Conservation (phyloP, 1,140 invertebrate genomes). For the Oreohelix idahoensis region DNA sequence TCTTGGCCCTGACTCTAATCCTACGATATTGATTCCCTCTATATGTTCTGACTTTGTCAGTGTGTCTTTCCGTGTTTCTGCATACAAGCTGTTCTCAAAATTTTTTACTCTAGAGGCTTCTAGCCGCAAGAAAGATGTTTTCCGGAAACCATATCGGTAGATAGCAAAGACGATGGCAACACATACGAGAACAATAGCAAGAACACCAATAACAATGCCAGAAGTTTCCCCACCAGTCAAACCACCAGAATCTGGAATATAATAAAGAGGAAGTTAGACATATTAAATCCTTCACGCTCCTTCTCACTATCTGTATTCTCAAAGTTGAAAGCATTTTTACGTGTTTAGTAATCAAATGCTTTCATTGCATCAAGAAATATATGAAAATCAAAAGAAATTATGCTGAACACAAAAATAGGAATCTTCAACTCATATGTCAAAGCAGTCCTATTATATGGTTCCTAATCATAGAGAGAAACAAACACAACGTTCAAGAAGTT, state of each 20-base stretch:
- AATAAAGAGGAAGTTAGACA: no score
- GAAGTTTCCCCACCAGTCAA: slow-evolving; percentile 3
- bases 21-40: not conserved
- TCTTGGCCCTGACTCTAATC: not conserved
- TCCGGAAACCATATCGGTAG: not conserved
- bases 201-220: slow-evolving; percentile 7
- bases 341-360: no score
- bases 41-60: not conserved
- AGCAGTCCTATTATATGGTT: no score
- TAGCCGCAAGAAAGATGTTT: slow-evolving; percentile 15
- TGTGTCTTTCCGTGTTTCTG: slow-evolving; percentile 25
- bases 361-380: no score
- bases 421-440: no score
- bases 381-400: no score
- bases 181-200: not conserved
- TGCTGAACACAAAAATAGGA: no score
- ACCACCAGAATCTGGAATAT: not conserved
- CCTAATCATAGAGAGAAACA: no score
- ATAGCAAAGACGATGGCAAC: not conserved
- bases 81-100: slow-evolving; percentile 34
- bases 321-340: no score
- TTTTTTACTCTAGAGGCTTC: slow-evolving; percentile 27
- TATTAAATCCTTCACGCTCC: no score
- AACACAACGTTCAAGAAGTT: no score
- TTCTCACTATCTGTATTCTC: no score